Base-by-base conservation (phyloP, 2,888 invertebrate species). In the Sacculina carcini region DNA sequence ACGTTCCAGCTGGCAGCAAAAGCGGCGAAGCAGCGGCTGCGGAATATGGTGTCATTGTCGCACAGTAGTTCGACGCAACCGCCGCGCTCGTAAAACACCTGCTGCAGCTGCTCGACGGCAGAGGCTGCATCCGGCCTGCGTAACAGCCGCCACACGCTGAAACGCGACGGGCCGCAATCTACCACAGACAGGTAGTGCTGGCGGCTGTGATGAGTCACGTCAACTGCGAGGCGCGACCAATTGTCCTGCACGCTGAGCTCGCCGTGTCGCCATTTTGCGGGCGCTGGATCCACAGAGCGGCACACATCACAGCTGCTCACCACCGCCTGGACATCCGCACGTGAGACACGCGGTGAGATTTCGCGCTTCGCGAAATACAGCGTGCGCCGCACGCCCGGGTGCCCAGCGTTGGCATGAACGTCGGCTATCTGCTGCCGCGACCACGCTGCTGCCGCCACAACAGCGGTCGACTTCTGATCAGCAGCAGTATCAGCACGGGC, bases 91-190 rank as follows among this genome's bases (percentile, higher is more conserved):
- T 19, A 21, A 21, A 38, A 16, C 19, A 38, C 9, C 38, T 38
- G 38, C 19, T 38, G 9, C 19, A 38, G 38, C 19, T 19, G 38
- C 9, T 21, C 38, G 38, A 9, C 10, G 19, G 21, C 38, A 16
- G 7, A 16, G 14, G n/a, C 38, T 10, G 38, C 38, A 38, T 19
- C 38, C 19, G 38, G 19, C 19, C 38, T 16, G 14, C 38, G 38
- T 21, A 38, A 21, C 19, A 9, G 38, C 5, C 38, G 38, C 38
- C 38, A 38, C 16, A 38, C 38, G n/a, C n/a, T 21, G 29, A 39
- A 50, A 3, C 51, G 29, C 16, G 36, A 46, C 16, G 51, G 51
- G 16, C 51, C 51, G 36, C 46, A 46, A 26, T 36, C 46, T 5
- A 51, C 34, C 26, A 51, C 3, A n/a, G 51, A 31, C 34, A 46